Evolutionary conservation across 2,888 invertebrate genomes (phyloP).

Genomic region (Tubulanus polymorphus): DNA sequence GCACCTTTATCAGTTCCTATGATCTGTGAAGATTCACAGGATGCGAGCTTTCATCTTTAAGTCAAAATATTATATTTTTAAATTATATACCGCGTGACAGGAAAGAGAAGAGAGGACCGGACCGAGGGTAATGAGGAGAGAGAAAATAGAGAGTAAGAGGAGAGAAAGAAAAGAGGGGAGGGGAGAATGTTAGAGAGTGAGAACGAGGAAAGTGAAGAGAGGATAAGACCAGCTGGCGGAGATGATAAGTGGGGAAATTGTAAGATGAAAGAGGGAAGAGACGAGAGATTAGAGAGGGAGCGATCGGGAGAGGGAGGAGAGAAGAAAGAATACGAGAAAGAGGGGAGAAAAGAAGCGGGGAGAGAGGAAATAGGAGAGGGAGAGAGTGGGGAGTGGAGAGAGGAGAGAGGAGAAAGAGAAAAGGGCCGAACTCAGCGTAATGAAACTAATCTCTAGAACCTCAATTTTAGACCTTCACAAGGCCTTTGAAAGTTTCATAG

Average conservation of each 20-base stretch:
- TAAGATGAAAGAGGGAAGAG: neutral
- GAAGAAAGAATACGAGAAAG: neutral
- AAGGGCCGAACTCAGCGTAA: slow-evolving; percentile 1
- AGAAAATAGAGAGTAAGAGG: too few species aligned
- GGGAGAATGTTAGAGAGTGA: neutral
- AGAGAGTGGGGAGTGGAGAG: too few species aligned
- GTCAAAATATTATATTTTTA: too few species aligned
- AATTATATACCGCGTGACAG: too few species aligned
- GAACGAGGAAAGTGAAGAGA: neutral
- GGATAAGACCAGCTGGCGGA: neutral
- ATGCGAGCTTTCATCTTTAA: too few species aligned
- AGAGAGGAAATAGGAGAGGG: too few species aligned
- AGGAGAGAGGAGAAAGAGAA: too few species aligned
- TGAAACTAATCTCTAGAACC: slow-evolving; percentile 2
- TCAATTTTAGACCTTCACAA: too few species aligned
- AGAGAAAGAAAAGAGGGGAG: neutral
- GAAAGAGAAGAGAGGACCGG: too few species aligned
- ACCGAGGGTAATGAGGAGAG: neutral
- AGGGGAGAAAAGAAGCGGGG: neutral
- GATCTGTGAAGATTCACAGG: too few species aligned
- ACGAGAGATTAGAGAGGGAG: neutral
- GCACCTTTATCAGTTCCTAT: too few species aligned
- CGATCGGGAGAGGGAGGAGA: neutral
- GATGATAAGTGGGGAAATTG: neutral
- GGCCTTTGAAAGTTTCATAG: too few species aligned